These are phyloP conservation scores for Sebastolobus altivelis DNA, from an alignment of 2,797 vertebrate species.

Conservation along the genomic window DNA sequence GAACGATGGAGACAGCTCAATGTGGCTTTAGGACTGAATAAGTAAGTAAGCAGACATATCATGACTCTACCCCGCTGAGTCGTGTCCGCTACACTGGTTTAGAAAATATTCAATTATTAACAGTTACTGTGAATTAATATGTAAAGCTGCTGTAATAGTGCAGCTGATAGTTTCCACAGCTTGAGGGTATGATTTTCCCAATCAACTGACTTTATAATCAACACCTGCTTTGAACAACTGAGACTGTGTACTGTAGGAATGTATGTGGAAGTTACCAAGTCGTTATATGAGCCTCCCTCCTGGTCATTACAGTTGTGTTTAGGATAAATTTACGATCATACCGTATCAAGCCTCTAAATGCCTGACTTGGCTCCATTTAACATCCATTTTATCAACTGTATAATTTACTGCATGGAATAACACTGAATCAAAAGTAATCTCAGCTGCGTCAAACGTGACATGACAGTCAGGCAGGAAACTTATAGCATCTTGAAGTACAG, in stretches of 20 bases:
- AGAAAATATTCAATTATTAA: slow-evolving; percentile 11
- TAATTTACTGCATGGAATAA: slow-evolving; percentile 25
- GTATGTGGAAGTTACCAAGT: slow-evolving; percentile 7
- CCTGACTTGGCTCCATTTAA: slow-evolving; percentile 29
- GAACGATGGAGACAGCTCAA: background rate
- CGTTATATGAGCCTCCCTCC: background rate
- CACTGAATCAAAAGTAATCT: slow-evolving; percentile 25
- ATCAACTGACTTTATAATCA: background rate
- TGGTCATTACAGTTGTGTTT: slow-evolving; percentile 23
- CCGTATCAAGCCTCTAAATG: slow-evolving; percentile 1
- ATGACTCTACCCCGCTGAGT: background rate
- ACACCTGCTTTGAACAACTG: slow-evolving; percentile 9
- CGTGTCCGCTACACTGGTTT: background rate
- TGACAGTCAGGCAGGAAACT: background rate
- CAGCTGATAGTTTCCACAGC: slow-evolving; percentile 10
- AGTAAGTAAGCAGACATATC: background rate
- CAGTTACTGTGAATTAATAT: background rate
- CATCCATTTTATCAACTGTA: background rate
- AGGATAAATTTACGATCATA: slow-evolving; percentile 20
- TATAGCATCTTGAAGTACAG: background rate
- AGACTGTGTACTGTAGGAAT: background rate
- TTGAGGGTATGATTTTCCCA: slow-evolving; percentile 1
- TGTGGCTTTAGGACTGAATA: background rate
- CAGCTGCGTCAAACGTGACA: background rate
- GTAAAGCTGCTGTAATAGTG: slow-evolving; percentile 11